Conservation (phyloP, 2,113 vertebrate genomes). For the Atractosteus spatula region DNA sequence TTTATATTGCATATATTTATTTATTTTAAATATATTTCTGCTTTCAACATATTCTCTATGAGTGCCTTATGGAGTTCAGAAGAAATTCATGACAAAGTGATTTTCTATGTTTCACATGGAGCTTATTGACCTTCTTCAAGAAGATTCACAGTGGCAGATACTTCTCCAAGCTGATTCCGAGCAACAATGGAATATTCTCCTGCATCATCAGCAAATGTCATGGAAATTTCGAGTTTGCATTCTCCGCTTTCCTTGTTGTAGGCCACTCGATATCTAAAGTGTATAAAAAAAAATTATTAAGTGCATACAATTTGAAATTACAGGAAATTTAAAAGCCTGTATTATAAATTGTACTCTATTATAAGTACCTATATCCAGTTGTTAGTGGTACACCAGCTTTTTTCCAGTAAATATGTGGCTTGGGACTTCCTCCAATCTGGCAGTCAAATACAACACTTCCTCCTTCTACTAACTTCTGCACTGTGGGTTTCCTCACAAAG, state of each 20-base stretch:
- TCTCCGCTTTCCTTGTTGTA: constrained; percentile 90
- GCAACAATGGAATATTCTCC: constrained; percentile 89
- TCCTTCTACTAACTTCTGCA: constrained; percentile 91
- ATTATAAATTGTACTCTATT: not conserved
- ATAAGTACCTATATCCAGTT: constrained; percentile 88
- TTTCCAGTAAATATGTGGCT: constrained; percentile 93
- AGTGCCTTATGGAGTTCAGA: no score
- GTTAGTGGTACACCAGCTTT: constrained; percentile 88
- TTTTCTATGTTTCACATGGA: no score
- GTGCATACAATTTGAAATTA: not conserved
- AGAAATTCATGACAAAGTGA: no score
- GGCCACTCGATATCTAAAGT: constrained; percentile 85
- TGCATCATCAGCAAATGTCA: constrained; percentile 95
- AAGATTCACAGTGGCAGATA: constrained; percentile 79
- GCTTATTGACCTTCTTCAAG: constrained; percentile 82
- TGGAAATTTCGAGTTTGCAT: constrained; percentile 92
- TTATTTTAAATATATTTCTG: no score
- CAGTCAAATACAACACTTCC: constrained; percentile 87
- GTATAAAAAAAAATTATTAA: constrained; percentile 1
- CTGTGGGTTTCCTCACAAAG: constrained; percentile 77
- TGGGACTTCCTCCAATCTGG: constrained; percentile 88
- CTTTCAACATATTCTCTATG: no score
- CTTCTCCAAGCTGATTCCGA: constrained; percentile 86
- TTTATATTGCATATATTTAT: no score
- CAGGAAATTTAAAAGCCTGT: not conserved